These are phyloP conservation scores for Tyrophagus putrescentiae DNA, from an alignment of 1,140 invertebrate species.

Conservation along the genomic window DNA sequence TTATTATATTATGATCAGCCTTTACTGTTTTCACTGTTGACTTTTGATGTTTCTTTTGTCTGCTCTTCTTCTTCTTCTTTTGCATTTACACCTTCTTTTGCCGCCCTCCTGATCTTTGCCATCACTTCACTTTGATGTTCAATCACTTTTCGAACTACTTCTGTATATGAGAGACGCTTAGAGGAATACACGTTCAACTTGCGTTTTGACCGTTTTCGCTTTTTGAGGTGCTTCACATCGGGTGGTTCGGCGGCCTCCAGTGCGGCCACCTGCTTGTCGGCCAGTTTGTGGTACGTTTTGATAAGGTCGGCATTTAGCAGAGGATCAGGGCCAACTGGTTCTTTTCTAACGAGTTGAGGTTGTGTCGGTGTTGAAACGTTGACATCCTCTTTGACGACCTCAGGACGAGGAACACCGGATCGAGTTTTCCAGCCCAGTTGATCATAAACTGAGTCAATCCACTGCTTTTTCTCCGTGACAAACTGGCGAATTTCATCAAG, in stretches of 20 bases:
- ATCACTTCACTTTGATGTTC: slow-evolving; percentile 1
- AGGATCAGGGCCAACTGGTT: background rate
- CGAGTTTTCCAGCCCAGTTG: background rate
- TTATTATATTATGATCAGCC: too few relatives aligned
- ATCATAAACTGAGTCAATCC: background rate
- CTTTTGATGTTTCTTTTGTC: too few relatives aligned
- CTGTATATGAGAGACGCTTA: background rate
- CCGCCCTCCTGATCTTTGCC: background rate
- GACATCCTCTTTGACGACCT: background rate
- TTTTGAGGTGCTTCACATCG: background rate
- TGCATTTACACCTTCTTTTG: too few relatives aligned
- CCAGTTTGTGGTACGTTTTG: background rate
- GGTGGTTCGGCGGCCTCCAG: background rate
- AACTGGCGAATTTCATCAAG: background rate
- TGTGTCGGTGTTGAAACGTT: background rate
- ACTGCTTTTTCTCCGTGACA: background rate
- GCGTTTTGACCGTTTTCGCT: background rate
- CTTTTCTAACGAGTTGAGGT: background rate
- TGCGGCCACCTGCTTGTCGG: background rate
- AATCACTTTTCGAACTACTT: background rate
- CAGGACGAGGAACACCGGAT: too few relatives aligned
- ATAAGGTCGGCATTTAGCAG: background rate
- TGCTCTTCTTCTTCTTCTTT: too few relatives aligned
- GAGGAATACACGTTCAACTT: background rate
- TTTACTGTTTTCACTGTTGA: too few relatives aligned